phyloP scores from a whole-genome alignment of 2,888 invertebrate species.

The Tetragonula carbonaria region DNA sequence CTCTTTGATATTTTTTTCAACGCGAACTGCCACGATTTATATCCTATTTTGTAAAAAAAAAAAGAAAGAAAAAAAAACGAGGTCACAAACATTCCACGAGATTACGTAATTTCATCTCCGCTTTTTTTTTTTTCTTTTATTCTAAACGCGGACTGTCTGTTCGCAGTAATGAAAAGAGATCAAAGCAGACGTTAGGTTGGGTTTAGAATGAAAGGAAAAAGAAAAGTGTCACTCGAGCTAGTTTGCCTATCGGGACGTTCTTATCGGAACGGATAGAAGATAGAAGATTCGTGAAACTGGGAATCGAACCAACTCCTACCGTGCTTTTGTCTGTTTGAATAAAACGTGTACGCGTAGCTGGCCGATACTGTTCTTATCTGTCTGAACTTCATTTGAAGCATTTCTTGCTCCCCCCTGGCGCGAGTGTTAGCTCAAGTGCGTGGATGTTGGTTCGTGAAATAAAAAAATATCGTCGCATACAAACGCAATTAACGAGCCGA shows the following conservation, averaged over 20 bases:
- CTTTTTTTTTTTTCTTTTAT: neutral
- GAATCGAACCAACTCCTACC: constrained; percentile 22
- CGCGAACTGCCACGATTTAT: neutral
- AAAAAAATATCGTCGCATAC: constrained; percentile 31
- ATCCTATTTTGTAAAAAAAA: neutral
- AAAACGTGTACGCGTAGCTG: constrained; percentile 23
- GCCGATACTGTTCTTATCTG: constrained; percentile 44
- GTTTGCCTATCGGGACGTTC: constrained; percentile 12
- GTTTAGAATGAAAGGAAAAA: neutral
- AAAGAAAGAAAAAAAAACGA: neutral
- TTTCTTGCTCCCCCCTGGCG: neutral
- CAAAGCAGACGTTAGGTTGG: neutral
- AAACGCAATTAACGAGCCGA: constrained; percentile 15
- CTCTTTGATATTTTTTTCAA: neutral
- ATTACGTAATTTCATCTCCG: neutral
- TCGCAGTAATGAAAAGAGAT: neutral
- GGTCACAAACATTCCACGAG: neutral
- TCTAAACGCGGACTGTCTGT: neutral
- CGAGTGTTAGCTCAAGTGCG: constrained; percentile 57
- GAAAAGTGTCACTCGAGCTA: neutral
- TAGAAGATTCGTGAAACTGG: constrained; percentile 36
- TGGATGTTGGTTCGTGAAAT: constrained; percentile 22
- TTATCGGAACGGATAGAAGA: constrained; percentile 31
- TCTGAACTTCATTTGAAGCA: constrained; percentile 33
- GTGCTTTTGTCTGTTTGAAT: constrained; percentile 19